Evolutionary conservation across 2,113 vertebrate species (phyloP), one percentile per base, ranked within the genome.

Genomic region (Oenanthe oenanthe): DNA sequence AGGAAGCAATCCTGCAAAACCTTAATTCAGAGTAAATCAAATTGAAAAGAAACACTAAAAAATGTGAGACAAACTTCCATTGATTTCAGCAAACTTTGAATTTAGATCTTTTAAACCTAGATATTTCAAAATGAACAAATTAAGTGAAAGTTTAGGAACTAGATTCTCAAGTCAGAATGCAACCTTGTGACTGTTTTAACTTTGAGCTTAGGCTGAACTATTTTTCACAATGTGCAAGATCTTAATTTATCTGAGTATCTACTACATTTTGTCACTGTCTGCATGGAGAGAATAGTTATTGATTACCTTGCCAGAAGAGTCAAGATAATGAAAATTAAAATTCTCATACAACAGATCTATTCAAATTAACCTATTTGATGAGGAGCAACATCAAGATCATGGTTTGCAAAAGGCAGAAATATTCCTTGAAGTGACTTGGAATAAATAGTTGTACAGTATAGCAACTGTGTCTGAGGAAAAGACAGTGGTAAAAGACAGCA

Each of bases 161-260:
- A 42, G 34, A 34, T 34, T 75, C 14, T 85, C 57, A 38, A 13
- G 31, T 75, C 60, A 43, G 13, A 87, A 78, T 57, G 29, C 13
- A 89, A 71, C 40, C 8, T 9, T 21, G 10, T 31, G 11, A 58
- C 42, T n/a, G 13, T 42, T 54, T 25, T 71, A 70, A 36, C 15
- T 89, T 72, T 50, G 32, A 78, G 9, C 5, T 92, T 34, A 56
- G 15, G 12, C 10, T 40, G 32, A 89, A 29, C 15, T 63, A 29
- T 36, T 74, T 87, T 50, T 78, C 60, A 63, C 1, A 0, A 48
- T 54, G 22, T 50, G 13, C 2, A 1, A 2, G 0, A 40, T 13
- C 32, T 85, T 34, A 29, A 84, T 94, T 81, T 92, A 79, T 74
- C 50, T 48, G 7, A 72, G 26, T 40, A 74, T 77, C 68, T 70